phyloP scores from a whole-genome alignment of 30 jellyfish, hydroid and myxozoan genomes.

The Turritopsis dohrnii region DNA sequence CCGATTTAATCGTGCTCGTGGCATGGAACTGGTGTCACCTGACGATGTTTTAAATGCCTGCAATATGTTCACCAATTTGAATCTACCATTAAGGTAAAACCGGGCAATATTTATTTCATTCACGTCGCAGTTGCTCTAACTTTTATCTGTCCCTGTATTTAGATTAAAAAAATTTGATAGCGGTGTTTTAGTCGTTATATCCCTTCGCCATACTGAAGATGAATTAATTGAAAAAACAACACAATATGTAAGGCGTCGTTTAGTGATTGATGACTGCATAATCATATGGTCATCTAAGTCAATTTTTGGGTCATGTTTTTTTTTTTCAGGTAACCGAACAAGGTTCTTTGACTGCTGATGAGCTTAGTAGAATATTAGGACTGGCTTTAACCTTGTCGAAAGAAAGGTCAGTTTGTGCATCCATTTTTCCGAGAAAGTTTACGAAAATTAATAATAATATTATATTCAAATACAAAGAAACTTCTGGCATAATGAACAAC shows the following conservation, averaged over 20 bases:
- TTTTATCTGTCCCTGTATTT: too few relatives aligned
- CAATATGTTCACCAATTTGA: not conserved
- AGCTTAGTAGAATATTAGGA: slow-evolving; percentile 48
- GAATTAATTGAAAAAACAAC: slow-evolving; percentile 52
- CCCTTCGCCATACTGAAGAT: slow-evolving; percentile 69
- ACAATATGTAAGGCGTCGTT: slow-evolving; percentile 35
- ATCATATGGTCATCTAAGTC: too few relatives aligned
- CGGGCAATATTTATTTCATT: too few relatives aligned
- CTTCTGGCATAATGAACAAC: not conserved
- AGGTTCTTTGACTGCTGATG: slow-evolving; percentile 71
- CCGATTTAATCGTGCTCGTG: slow-evolving; percentile 96
- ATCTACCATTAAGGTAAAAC: not conserved
- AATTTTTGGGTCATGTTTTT: not conserved
- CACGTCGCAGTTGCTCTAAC: too few relatives aligned
- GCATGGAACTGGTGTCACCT: slow-evolving; percentile 54
- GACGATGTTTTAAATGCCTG: not conserved
- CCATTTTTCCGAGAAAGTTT: not conserved
- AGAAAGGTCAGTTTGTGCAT: slow-evolving; percentile 52
- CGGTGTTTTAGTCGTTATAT: slow-evolving; percentile 84
- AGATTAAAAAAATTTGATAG: slow-evolving; percentile 87
- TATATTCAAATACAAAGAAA: not conserved
- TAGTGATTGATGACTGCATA: too few relatives aligned
- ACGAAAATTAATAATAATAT: not conserved
- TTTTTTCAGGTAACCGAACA: slow-evolving; percentile 48
- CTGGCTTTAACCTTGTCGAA: slow-evolving; percentile 76